Evolutionary conservation across 2,113 vertebrate species (phyloP).

Genomic region (Isurus oxyrinchus): DNA sequence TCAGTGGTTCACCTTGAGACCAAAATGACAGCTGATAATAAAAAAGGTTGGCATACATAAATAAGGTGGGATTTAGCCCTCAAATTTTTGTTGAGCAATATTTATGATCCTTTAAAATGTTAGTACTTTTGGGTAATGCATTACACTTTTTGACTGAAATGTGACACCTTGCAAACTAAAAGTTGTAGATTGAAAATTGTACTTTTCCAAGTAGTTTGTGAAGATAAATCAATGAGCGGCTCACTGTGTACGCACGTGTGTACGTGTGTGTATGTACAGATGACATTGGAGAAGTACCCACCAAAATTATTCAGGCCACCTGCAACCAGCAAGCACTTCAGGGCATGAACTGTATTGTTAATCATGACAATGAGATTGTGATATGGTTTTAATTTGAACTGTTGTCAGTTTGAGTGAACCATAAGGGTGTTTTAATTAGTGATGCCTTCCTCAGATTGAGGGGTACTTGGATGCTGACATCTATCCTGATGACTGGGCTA

Average conservation of each 20-base stretch:
- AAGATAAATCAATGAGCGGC: background rate
- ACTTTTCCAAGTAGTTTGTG: background rate
- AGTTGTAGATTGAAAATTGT: background rate
- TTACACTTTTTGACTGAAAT: background rate
- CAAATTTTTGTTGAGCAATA: background rate
- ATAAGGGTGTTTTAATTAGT: background rate
- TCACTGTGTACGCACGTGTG: background rate
- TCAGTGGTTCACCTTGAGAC: background rate
- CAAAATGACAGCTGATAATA: background rate
- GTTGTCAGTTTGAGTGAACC: background rate
- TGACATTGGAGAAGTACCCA: background rate
- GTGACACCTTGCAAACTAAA: background rate
- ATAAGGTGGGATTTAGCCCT: background rate
- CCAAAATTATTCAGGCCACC: background rate
- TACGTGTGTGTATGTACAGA: background rate
- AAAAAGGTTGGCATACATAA: background rate
- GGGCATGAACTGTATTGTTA: background rate
- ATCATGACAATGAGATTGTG: background rate
- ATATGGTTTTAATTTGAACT: background rate
- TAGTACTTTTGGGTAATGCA: background rate
- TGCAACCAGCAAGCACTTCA: background rate
- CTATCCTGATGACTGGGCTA: background rate
- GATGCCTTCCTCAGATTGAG: background rate
- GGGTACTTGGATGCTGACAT: background rate
- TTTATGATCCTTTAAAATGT: background rate